phyloP scores from a whole-genome alignment of 2,888 invertebrate species.

The Chorisops tibialis region DNA sequence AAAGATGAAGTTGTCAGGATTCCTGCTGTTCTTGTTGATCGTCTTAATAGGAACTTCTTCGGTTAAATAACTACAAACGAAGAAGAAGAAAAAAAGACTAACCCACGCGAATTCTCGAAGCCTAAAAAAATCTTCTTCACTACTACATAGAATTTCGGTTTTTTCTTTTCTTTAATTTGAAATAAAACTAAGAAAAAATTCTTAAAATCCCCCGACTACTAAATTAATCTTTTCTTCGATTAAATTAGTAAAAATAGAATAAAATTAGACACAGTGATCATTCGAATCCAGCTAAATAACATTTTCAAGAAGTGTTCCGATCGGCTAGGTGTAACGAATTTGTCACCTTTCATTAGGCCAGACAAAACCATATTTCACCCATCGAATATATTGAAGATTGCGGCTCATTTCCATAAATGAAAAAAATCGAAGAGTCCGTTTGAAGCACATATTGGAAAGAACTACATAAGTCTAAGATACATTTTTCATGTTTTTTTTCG shows the following conservation, averaged over 20 bases:
- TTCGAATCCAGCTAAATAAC: no score
- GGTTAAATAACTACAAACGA: not conserved
- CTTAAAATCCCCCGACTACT: no score
- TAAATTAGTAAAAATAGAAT: no score
- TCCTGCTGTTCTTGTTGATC: slow-evolving; percentile 13
- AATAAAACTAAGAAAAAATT: no score
- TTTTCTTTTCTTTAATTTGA: no score
- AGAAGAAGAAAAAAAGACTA: not conserved
- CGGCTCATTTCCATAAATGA: slow-evolving; percentile 21
- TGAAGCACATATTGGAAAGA: no score
- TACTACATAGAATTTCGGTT: no score
- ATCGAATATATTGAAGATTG: not conserved
- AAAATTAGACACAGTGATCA: no score
- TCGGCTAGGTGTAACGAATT: slow-evolving; percentile 25
- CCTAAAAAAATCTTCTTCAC: no score
- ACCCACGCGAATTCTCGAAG: not conserved
- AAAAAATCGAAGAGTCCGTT: not conserved
- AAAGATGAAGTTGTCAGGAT: slow-evolving; percentile 21
- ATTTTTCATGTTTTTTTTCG: not conserved
- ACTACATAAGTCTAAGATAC: not conserved
- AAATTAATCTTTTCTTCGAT: no score
- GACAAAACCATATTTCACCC: slow-evolving; percentile 10
- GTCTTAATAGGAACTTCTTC: slow-evolving; percentile 15
- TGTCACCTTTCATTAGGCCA: slow-evolving; percentile 26
- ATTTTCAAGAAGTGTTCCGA: not conserved